Percentiles rank a stretch among this genome's conserved stretches.
Evolutionary conservation across 2,113 vertebrate species (phyloP).

Genomic region (Triplophysa siluroides): DNA sequence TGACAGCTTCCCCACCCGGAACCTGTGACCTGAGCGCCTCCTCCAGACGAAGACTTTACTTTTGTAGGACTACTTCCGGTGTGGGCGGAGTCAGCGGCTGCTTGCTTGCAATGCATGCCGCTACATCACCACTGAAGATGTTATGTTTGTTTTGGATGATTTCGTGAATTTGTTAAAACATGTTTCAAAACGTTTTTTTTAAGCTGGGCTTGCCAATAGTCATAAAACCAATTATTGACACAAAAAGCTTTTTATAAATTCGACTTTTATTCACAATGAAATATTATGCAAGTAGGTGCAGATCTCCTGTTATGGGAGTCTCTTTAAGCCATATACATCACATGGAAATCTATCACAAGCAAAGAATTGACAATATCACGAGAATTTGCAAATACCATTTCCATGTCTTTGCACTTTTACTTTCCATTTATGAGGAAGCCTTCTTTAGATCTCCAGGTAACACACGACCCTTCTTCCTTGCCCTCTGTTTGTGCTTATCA

Average conservation of each 20-base stretch:
- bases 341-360: not conserved
- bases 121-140: too few relatives aligned
- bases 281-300: not conserved
- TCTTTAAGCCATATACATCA: not conserved
- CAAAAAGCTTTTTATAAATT: not conserved
- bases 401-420: not conserved
- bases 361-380: not conserved
- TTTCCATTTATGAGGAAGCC: constrained; percentile 56
- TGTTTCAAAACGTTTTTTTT: too few relatives aligned
- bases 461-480: constrained; percentile 84
- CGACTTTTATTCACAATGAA: not conserved
- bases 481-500: constrained; percentile 82
- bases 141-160: too few relatives aligned
- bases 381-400: not conserved
- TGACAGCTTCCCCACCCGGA: not conserved
- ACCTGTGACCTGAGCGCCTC: not conserved
- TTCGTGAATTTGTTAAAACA: too few relatives aligned
- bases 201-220: not conserved
- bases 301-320: not conserved
- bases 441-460: constrained; percentile 88
- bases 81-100: constrained; percentile 49
- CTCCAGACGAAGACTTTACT: constrained; percentile 21
- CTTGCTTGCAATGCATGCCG: too few relatives aligned
- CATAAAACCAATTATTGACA: not conserved
- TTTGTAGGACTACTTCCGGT: constrained; percentile 57